phyloP scores from a whole-genome alignment of 2,113 vertebrate genomes.

The Ellobius talpinus region DNA sequence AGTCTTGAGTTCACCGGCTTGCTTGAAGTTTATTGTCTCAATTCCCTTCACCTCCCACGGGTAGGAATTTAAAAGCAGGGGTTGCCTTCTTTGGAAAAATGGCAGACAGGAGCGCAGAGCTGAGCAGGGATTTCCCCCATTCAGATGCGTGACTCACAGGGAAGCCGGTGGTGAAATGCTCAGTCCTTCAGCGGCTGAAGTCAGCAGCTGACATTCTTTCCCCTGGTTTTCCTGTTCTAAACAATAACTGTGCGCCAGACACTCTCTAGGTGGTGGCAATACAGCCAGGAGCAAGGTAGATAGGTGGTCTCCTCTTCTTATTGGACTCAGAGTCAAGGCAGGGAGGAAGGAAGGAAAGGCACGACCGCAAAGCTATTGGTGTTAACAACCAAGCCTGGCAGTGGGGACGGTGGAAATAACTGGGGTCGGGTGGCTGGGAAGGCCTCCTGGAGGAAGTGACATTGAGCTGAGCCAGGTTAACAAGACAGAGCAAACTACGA shows the following conservation, averaged over 20 bases:
- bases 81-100: background rate
- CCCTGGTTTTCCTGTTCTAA: background rate
- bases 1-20: background rate
- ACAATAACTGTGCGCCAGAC: background rate
- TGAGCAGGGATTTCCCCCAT: background rate
- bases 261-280: background rate
- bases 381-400: too few species aligned
- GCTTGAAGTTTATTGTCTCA: background rate
- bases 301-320: background rate
- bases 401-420: background rate
- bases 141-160: background rate
- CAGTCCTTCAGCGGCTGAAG: background rate
- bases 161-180: accelerated
- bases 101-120: background rate
- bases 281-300: background rate
- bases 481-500: background rate
- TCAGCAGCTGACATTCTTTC: accelerated
- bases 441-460: background rate
- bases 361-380: background rate
- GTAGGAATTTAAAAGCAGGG: background rate
- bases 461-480: background rate
- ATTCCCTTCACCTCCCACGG: background rate
- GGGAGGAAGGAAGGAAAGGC: background rate
- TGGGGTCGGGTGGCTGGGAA: background rate
- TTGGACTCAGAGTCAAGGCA: background rate